Evolutionary conservation across 2,888 invertebrate species (phyloP).

Genomic region (Crematogaster levior): DNA sequence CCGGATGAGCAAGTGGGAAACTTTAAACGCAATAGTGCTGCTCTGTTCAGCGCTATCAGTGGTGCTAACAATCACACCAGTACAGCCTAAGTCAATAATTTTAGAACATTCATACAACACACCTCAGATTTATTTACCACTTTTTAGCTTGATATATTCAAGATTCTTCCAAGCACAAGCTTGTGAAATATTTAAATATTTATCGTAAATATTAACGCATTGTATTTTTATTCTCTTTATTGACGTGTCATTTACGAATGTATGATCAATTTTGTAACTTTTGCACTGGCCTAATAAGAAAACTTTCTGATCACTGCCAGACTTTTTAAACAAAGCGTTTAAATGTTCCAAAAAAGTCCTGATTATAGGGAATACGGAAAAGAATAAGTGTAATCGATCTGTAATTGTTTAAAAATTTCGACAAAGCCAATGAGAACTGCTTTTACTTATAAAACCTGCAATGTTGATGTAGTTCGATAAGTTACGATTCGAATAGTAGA

Average conservation of each 20-base stretch:
- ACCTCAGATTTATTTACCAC: conserved; percentile 34
- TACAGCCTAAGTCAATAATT: conserved; percentile 88
- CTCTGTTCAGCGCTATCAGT: conserved; percentile 92
- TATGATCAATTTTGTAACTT: conserved; percentile 24
- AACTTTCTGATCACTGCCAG: conserved; percentile 44
- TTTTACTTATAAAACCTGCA: conserved; percentile 49
- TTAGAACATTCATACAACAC: conserved; percentile 27
- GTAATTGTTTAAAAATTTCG: conserved; percentile 14
- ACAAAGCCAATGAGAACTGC: conserved; percentile 33
- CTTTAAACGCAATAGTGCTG: conserved; percentile 92
- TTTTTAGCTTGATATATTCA: conserved; percentile 25
- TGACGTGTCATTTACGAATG: conserved; percentile 1
- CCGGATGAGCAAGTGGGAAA: conserved; percentile 88
- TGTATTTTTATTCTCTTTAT: conserved; percentile 22
- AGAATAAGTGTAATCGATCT: conserved; percentile 3
- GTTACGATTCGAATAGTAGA: conserved; percentile 57
- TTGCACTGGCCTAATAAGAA: conserved; percentile 15
- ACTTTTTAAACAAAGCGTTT: conserved; percentile 12
- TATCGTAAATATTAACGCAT: not conserved
- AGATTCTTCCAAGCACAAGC: conserved; percentile 15
- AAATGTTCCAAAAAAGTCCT: not conserved
- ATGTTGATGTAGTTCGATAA: conserved; percentile 41
- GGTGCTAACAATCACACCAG: conserved; percentile 93
- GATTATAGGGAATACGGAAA: not conserved
- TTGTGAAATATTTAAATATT: conserved; percentile 43